Evolutionary conservation across 1,140 invertebrate genomes (phyloP).

Genomic region (Diabrotica virgifera): DNA sequence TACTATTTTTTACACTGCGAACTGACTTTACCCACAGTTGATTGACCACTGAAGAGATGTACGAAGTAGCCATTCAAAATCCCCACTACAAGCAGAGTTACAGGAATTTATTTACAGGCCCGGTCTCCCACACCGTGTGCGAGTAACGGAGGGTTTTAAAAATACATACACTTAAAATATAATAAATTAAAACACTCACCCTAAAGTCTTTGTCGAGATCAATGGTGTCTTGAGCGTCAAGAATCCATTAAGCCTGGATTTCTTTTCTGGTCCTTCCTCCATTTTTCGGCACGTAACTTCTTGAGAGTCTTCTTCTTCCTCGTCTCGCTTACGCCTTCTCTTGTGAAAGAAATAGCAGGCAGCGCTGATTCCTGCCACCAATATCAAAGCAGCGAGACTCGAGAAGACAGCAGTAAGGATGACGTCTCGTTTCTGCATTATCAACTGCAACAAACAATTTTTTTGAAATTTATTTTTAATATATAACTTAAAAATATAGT

Average conservation of each 20-base stretch:
- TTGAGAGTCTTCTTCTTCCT: slow-evolving; percentile 43
- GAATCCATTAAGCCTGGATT: slow-evolving; percentile 62
- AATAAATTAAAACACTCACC: slow-evolving; percentile 52
- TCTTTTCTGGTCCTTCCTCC: slow-evolving; percentile 40
- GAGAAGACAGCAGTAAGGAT: slow-evolving; percentile 53
- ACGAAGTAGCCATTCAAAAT: too few relatives aligned
- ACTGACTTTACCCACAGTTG: too few relatives aligned
- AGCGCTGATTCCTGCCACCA: slow-evolving; percentile 48
- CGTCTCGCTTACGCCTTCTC: slow-evolving; percentile 44
- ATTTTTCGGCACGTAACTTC: slow-evolving; percentile 25
- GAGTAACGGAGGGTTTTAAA: too few relatives aligned
- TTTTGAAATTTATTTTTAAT: too few relatives aligned
- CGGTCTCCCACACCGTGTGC: too few relatives aligned
- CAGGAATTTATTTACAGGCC: too few relatives aligned
- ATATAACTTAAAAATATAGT: too few relatives aligned
- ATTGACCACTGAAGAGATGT: too few relatives aligned
- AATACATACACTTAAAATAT: too few relatives aligned
- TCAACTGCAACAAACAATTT: slow-evolving; percentile 38
- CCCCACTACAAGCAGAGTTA: too few relatives aligned
- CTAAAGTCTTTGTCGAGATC: slow-evolving; percentile 63
- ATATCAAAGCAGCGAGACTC: slow-evolving; percentile 49
- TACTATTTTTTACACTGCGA: too few relatives aligned
- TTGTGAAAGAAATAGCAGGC: slow-evolving; percentile 50
- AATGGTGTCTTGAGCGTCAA: slow-evolving; percentile 74
- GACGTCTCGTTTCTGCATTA: slow-evolving; percentile 54